Conservation (phyloP, 2,888 invertebrate genomes). For the Pandemis corylana region DNA sequence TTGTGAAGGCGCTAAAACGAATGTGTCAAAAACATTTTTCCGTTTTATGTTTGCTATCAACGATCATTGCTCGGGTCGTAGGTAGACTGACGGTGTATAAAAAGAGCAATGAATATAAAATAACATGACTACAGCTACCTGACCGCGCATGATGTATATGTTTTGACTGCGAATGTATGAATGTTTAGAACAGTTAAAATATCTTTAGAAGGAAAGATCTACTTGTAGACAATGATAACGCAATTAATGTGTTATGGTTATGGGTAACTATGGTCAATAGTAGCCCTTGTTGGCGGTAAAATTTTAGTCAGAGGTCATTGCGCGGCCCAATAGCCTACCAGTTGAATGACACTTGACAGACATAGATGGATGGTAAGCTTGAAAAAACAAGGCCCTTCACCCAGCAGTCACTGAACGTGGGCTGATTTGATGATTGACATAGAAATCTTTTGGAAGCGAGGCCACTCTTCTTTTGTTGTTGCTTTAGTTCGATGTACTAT, state of each 20-base stretch:
- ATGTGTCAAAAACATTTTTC: constrained; percentile 38
- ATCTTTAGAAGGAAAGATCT: background rate
- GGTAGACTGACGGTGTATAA: constrained; percentile 2
- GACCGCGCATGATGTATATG: background rate
- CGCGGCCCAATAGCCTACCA: background rate
- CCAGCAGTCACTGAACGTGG: background rate
- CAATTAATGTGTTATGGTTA: too few relatives aligned
- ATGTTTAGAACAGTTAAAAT: too few relatives aligned
- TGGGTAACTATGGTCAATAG: background rate
- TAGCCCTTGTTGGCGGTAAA: background rate
- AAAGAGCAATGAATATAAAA: background rate
- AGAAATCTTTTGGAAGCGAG: background rate
- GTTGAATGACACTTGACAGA: constrained; percentile 8
- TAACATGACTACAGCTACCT: background rate
- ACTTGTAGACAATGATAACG: too few relatives aligned
- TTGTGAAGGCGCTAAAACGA: constrained; percentile 36
- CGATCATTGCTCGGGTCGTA: constrained; percentile 14
- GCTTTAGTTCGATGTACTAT: background rate
- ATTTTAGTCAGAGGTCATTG: background rate
- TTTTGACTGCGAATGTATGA: background rate
- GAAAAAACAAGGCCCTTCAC: background rate
- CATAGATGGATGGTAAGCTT: background rate
- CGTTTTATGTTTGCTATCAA: constrained; percentile 24
- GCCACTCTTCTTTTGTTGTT: background rate
- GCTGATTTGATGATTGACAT: background rate